phyloP scores from a whole-genome alignment of 2,888 invertebrate genomes.

The Chironomus tentans region DNA sequence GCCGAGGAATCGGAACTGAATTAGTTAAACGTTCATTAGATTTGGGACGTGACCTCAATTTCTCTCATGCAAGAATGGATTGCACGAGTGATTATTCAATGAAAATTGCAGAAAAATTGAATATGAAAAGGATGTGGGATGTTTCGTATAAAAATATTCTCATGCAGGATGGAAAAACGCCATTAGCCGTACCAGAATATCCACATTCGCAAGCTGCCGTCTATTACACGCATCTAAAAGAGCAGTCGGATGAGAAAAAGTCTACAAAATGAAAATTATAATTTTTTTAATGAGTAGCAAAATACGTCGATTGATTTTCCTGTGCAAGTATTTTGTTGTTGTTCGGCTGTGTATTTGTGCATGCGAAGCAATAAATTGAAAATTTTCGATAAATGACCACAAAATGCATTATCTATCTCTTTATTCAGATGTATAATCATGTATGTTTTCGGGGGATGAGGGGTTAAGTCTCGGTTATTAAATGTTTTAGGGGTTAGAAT shows the following conservation, averaged over 20 bases:
- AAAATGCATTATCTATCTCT: neutral
- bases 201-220: neutral
- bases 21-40: neutral
- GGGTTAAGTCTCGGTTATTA: too few relatives aligned
- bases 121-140: conserved; percentile 3
- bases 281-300: neutral
- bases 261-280: neutral
- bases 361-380: too few relatives aligned
- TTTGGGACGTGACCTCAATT: conserved; percentile 16
- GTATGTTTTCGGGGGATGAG: too few relatives aligned
- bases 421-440: neutral
- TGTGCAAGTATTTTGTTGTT: too few relatives aligned
- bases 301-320: too few relatives aligned
- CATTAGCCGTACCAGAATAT: neutral
- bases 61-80: neutral
- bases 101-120: conserved; percentile 1
- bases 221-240: neutral
- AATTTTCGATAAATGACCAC: neutral
- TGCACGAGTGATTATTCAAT: neutral
- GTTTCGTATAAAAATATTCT: conserved; percentile 6
- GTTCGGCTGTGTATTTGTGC: too few relatives aligned
- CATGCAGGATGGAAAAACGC: neutral
- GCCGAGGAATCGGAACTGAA: neutral
- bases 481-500: too few relatives aligned
- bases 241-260: neutral